Conservation (phyloP, 2,113 vertebrate species). For the Tachuris rubrigastra region DNA sequence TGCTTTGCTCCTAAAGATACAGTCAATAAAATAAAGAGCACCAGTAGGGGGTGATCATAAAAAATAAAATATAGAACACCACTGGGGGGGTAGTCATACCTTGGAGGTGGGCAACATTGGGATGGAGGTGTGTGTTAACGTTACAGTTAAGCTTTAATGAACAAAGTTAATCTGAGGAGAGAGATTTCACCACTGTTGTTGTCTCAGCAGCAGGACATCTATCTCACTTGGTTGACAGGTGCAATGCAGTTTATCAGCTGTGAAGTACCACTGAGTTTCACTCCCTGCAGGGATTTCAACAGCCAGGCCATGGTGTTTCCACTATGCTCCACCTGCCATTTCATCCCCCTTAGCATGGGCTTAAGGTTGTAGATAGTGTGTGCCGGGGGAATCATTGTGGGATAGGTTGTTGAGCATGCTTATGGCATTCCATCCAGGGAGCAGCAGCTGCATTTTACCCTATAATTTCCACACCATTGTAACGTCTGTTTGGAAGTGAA, state of each 20-base stretch:
- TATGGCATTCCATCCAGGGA: not conserved
- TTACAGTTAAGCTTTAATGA: not conserved
- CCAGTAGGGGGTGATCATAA: too few species aligned
- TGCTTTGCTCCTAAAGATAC: not conserved
- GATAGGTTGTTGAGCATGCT: not conserved
- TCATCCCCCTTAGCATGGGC: fast-evolving
- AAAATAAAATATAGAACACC: not conserved
- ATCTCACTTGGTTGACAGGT: not conserved
- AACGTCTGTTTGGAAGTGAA: not conserved
- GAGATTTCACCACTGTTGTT: not conserved
- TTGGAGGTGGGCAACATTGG: not conserved
- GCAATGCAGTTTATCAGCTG: not conserved
- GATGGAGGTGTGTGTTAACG: not conserved
- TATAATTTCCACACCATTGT: not conserved
- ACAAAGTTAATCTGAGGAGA: not conserved
- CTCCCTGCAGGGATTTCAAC: not conserved
- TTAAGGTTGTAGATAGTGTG: not conserved
- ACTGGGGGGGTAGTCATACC: fast-evolving
- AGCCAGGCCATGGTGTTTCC: not conserved
- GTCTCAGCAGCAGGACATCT: not conserved
- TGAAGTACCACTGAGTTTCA: not conserved
- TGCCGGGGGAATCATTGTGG: not conserved
- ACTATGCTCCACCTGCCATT: not conserved
- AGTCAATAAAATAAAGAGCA: not conserved
- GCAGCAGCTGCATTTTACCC: not conserved